Conservation (phyloP, 2,113 vertebrate genomes). For the Xiphophorus couchianus region DNA sequence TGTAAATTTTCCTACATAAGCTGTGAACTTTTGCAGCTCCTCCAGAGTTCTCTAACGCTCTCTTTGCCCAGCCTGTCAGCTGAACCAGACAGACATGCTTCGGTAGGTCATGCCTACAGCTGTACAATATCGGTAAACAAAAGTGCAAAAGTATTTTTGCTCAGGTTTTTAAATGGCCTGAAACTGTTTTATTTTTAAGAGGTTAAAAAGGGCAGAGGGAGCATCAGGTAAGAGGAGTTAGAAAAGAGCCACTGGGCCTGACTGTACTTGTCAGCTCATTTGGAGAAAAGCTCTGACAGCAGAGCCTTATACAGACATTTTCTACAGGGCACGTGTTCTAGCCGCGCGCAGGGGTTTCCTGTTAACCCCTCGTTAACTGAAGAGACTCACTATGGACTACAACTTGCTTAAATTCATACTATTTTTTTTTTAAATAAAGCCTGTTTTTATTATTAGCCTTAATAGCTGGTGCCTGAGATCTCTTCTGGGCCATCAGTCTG, state of each 20-base stretch:
- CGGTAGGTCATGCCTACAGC: no score
- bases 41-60: no score
- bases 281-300: constrained; percentile 66
- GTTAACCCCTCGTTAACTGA: constrained; percentile 72
- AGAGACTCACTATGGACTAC: background rate
- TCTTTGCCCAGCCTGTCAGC: no score
- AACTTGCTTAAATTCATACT: background rate
- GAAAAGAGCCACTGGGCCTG: constrained; percentile 63
- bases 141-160: no score
- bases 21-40: no score
- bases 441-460: background rate
- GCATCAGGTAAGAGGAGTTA: constrained; percentile 28
- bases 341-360: constrained; percentile 66
- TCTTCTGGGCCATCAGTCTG: background rate
- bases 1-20: no score
- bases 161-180: background rate
- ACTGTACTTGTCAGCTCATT: constrained; percentile 75
- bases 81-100: no score
- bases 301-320: constrained; percentile 82
- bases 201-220: constrained; percentile 25
- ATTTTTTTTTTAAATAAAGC: background rate
- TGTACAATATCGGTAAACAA: no score
- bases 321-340: constrained; percentile 51
- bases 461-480: constrained; percentile 25
- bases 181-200: constrained; percentile 8